Evolutionary conservation across 1,140 invertebrate species (phyloP), one percentile per base, ranked within the genome.

Genomic region (Atta texana): DNA sequence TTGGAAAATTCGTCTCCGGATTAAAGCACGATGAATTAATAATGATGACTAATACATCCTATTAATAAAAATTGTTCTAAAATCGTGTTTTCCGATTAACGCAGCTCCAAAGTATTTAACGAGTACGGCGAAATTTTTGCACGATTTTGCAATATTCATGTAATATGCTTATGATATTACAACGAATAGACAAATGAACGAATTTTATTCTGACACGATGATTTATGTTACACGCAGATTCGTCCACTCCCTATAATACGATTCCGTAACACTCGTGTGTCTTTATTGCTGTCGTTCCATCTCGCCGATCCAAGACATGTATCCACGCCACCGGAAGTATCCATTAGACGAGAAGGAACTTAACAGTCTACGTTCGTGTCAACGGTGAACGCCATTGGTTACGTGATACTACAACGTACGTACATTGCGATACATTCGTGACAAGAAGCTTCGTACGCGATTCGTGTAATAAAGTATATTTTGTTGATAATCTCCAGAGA

Each of bases 261-360:
- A 55, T 74, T 84, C 66, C 66, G 18, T 18, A 24, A 39, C 39
- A 24, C 80, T 55, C 53, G 68, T 72, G 68, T 49, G 49, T 74
- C 69, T 84, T 84, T 61, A 84, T 74, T 74, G 55, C 80, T 49
- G 55, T 55, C 63, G 55, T 59, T 74, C 51, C 57, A 85, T 89
- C 88, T 89, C 80, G 76, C 51, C 85, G 59, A 61, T 74, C n/a
- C 51, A 78, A 86, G 66, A 75, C 55, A 44, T 34, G 66, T 55
- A 28, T 72, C 76, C 86, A 77, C 57, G 77, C 76, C 84, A 57
- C 85, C 88, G 89, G 89, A 90, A 90, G 88, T 68, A 86, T 57
- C 85, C 78, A 87, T 90, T 89, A 89, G 71, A 72, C 88, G 63
- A 69, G 66, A 74, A 76, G 85, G 64, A 87, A 90, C 81, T 89